Evolutionary conservation across 2,797 vertebrate species (phyloP).

Genomic region (Simalia tracyae): DNA sequence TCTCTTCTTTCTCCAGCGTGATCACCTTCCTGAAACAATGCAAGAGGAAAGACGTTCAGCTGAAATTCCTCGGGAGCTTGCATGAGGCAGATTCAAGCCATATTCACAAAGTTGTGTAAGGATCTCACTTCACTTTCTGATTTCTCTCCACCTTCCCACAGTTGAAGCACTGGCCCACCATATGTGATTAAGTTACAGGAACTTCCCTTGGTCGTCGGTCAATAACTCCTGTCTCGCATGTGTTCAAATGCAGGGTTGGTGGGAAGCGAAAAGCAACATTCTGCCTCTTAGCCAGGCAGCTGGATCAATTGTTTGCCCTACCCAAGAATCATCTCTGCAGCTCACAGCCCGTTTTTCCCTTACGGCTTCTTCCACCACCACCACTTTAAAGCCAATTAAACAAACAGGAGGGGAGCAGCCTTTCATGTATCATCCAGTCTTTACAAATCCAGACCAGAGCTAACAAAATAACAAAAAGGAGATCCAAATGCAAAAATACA

Average conservation of each 20-base stretch:
- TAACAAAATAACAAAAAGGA: background rate
- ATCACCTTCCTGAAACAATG: conserved; percentile 81
- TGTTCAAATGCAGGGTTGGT: background rate
- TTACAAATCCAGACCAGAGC: background rate
- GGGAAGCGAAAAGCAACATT: background rate
- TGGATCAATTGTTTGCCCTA: background rate
- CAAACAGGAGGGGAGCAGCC: background rate
- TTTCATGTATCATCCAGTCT: background rate
- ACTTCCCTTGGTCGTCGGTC: background rate
- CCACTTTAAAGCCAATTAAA: background rate
- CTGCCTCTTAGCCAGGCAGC: background rate
- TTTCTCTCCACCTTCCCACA: background rate
- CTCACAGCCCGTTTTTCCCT: background rate
- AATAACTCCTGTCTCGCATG: background rate
- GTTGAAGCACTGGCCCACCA: background rate
- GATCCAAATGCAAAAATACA: background rate
- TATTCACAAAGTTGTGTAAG: background rate
- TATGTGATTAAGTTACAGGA: background rate
- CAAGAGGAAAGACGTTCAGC: conserved; percentile 7
- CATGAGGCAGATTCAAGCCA: conserved; percentile 34
- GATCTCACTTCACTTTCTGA: too few relatives aligned
- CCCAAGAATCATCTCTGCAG: background rate
- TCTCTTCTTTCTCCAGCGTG: conserved; percentile 86
- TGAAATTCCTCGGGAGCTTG: background rate
- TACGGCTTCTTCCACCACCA: background rate